Evolutionary conservation across 2,888 invertebrate species (phyloP).

Genomic region (Malachius bipustulatus): DNA sequence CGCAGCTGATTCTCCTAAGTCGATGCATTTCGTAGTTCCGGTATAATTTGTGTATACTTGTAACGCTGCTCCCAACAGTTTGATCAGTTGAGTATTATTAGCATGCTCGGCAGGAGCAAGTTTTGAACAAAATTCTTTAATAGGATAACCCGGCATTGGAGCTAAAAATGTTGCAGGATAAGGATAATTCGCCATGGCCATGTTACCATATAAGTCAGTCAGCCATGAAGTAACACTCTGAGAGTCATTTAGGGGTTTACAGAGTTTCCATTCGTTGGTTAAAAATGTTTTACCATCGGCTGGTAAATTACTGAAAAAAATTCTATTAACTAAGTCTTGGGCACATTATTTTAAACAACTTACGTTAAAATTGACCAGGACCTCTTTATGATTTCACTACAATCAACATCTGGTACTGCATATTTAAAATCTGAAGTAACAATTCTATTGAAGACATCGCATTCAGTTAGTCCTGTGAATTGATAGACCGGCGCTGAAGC

Average conservation of each 20-base stretch:
- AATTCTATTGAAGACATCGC: conserved; percentile 63
- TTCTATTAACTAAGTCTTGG: too few species aligned
- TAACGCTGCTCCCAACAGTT: conserved; percentile 54
- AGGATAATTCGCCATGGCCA: conserved; percentile 95
- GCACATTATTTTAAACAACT: conserved; percentile 14
- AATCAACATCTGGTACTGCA: conserved; percentile 38
- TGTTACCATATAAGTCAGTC: conserved; percentile 55
- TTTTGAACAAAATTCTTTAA: conserved; percentile 50
- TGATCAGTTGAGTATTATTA: conserved; percentile 40
- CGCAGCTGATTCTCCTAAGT: conserved; percentile 45
- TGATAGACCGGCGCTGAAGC: conserved; percentile 86
- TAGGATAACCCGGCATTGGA: conserved; percentile 75
- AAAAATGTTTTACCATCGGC: conserved; percentile 60
- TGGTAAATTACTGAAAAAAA: too few species aligned
- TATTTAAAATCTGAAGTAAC: conserved; percentile 63
- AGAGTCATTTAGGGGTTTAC: conserved; percentile 50
- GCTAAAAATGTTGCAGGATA: conserved; percentile 74
- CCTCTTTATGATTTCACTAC: conserved; percentile 57
- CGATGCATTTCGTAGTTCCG: conserved; percentile 55
- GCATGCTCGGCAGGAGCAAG: conserved; percentile 28
- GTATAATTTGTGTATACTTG: conserved; percentile 75
- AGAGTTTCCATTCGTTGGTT: conserved; percentile 62
- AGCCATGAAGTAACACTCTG: conserved; percentile 62
- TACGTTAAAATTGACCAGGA: conserved; percentile 73
- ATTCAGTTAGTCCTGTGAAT: conserved; percentile 68